Conservation (phyloP, 2,888 invertebrate species). For the Ophion obscuratus region DNA sequence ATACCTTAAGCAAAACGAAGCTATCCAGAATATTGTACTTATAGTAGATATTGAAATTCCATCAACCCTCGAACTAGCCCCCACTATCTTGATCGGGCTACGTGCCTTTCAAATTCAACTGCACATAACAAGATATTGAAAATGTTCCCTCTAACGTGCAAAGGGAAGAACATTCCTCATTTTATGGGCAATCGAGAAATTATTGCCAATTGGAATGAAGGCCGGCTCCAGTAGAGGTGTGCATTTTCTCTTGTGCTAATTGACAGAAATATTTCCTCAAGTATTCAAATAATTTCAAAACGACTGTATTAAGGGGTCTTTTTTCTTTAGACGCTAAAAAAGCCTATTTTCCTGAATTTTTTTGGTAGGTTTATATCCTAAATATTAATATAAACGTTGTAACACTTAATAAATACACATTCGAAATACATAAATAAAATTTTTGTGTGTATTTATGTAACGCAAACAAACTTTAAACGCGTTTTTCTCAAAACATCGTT, state of each 20-base stretch:
- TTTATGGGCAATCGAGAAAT: not conserved
- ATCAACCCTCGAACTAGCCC: not conserved
- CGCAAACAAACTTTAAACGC: no score
- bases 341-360: no score
- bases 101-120: not conserved
- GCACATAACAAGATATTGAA: not conserved
- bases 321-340: no score
- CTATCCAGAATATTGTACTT: not conserved
- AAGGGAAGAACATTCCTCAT: not conserved
- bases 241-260: not conserved
- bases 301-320: not conserved
- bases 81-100: not conserved
- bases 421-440: no score
- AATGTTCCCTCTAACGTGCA: not conserved
- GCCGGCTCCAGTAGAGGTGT: not conserved
- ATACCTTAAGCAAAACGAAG: not conserved
- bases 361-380: no score
- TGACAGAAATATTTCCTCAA: not conserved
- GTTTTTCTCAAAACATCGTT: no score
- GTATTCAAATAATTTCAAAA: not conserved
- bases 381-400: no score
- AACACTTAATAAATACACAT: no score
- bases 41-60: not conserved
- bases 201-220: not conserved
- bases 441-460: no score